Percentiles rank a stretch among this genome's conserved stretches.
phyloP scores from a whole-genome alignment of 1,140 invertebrate species.

The Vollenhovia emeryi region DNA sequence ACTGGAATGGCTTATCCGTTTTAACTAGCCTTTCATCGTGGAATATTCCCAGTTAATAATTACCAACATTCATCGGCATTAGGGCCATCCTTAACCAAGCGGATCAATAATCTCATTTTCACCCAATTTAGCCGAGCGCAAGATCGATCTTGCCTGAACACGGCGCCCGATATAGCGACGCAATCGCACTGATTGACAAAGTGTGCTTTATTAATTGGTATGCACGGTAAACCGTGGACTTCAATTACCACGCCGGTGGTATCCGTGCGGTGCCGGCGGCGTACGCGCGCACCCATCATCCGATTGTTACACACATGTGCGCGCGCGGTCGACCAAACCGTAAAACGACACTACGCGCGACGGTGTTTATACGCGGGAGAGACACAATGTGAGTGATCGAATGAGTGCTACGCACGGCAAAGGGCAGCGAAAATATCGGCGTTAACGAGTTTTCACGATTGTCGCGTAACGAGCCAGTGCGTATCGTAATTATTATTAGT shows the following conservation, averaged over 20 bases:
- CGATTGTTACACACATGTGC: background rate
- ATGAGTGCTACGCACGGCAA: background rate
- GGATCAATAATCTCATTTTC: constrained; percentile 43
- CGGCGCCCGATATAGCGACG: constrained; percentile 32
- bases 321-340: background rate
- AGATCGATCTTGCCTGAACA: constrained; percentile 34
- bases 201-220: constrained; percentile 61
- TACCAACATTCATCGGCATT: background rate
- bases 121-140: constrained; percentile 26
- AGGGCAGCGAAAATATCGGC: constrained; percentile 21
- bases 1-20: background rate
- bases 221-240: constrained; percentile 56
- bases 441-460: constrained; percentile 23
- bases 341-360: constrained; percentile 4
- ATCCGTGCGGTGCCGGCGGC: constrained; percentile 25
- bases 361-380: constrained; percentile 3
- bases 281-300: background rate
- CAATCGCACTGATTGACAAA: constrained; percentile 44
- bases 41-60: background rate
- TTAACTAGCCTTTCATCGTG: background rate
- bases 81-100: background rate
- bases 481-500: constrained; percentile 28
- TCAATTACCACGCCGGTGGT: constrained; percentile 56
- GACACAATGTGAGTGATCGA: background rate
- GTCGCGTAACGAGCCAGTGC: background rate